These are phyloP conservation scores for Formicarius rufipectus DNA, from an alignment of 2,113 vertebrate genomes.

Conservation along the genomic window DNA sequence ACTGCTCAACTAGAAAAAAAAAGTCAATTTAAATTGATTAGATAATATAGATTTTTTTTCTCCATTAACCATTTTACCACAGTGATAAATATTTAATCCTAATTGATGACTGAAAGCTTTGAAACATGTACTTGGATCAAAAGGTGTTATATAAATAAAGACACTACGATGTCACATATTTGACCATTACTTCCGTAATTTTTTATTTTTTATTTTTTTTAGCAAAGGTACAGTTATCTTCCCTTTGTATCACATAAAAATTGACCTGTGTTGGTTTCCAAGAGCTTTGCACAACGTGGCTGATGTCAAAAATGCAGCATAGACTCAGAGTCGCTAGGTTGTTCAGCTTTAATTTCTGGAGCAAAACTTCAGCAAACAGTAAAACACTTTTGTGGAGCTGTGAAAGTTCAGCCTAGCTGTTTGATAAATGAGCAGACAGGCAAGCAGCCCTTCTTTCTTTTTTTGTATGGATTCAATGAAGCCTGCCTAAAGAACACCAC, in stretches of 20 bases:
- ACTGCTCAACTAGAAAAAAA: not conserved
- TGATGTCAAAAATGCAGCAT: slow-evolving; percentile 47
- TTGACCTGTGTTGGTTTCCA: slow-evolving; percentile 18
- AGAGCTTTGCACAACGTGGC: slow-evolving; percentile 25
- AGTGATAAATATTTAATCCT: slow-evolving; percentile 6
- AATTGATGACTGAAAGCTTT: slow-evolving; percentile 31
- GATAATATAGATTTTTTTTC: not conserved
- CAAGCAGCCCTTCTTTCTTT: slow-evolving; percentile 91
- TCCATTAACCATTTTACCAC: not conserved
- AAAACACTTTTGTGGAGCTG: slow-evolving; percentile 91
- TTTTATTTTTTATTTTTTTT: not conserved
- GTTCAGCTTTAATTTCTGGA: slow-evolving; percentile 87
- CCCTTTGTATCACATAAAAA: slow-evolving; percentile 15
- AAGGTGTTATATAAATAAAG: slow-evolving; percentile 22
- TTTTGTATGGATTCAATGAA: slow-evolving; percentile 99
- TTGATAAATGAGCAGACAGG: slow-evolving; percentile 99
- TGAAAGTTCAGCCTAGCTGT: slow-evolving; percentile 92
- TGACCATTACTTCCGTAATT: slow-evolving; percentile 9
- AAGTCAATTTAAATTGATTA: not conserved
- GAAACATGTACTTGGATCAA: not conserved
- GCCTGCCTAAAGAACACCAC: slow-evolving; percentile 99
- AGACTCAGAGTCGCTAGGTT: slow-evolving; percentile 29
- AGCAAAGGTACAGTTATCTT: slow-evolving; percentile 16
- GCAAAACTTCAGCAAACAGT: slow-evolving; percentile 96
- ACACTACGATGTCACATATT: slow-evolving; percentile 1